Conservation (phyloP, 2,888 invertebrate species). For the Drosophila neonasuta region DNA sequence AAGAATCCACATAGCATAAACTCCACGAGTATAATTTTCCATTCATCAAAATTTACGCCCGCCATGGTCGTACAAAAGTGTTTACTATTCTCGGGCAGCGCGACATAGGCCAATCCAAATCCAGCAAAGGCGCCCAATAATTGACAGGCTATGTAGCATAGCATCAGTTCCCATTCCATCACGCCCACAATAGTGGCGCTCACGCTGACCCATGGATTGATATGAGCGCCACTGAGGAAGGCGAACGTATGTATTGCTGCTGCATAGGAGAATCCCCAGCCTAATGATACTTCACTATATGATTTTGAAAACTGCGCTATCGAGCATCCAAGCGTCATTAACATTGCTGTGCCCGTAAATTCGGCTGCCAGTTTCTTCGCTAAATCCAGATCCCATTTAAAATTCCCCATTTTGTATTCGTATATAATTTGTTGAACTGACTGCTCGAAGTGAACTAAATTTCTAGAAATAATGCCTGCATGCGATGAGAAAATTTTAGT, state of each 20-base stretch:
- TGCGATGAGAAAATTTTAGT: neutral
- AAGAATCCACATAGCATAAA: slow-evolving; percentile 3
- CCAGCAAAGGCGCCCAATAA: slow-evolving; percentile 34
- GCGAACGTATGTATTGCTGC: slow-evolving; percentile 27
- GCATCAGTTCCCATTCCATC: slow-evolving; percentile 42
- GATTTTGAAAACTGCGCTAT: neutral
- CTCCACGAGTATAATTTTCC: slow-evolving; percentile 30
- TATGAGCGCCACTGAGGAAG: slow-evolving; percentile 44
- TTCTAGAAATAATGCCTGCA: neutral
- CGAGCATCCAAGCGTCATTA: slow-evolving; percentile 38
- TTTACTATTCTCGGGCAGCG: neutral
- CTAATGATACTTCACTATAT: neutral
- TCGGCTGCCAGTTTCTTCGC: slow-evolving; percentile 25
- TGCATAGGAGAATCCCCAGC: slow-evolving; percentile 45
- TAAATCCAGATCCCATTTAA: slow-evolving; percentile 26
- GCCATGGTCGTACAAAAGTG: slow-evolving; percentile 12
- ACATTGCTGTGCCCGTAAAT: slow-evolving; percentile 34
- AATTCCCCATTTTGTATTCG: slow-evolving; percentile 32
- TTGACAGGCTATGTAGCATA: slow-evolving; percentile 37
- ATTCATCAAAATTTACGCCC: neutral
- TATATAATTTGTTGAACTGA: neutral
- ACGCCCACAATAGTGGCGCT: slow-evolving; percentile 29
- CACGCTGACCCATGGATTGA: slow-evolving; percentile 46
- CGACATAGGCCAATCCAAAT: slow-evolving; percentile 1
- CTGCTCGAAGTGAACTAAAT: too few relatives aligned